Conservation (phyloP, 1,140 invertebrate genomes). For the Zaprionus ghesquierei region DNA sequence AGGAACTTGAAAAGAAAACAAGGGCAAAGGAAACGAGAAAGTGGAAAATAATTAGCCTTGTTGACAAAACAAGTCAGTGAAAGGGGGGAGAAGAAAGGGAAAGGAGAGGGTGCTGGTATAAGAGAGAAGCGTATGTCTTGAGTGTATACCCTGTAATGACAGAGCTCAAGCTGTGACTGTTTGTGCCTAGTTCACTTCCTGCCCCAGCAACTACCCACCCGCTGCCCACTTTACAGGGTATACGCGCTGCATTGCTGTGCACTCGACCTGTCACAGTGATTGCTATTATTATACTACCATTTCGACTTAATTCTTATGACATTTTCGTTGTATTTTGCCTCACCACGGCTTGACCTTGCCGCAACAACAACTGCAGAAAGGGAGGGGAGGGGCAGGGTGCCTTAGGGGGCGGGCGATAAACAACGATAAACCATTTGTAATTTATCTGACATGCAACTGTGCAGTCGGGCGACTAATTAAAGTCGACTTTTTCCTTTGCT, state of each 20-base stretch:
- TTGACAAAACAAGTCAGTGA: conserved; percentile 44
- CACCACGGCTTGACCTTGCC: conserved; percentile 59
- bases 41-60: conserved; percentile 69
- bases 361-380: background rate
- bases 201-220: too few relatives aligned
- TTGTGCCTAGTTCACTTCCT: background rate
- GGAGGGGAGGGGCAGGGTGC: background rate
- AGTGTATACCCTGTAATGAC: background rate
- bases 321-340: conserved; percentile 41
- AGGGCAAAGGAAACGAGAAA: conserved; percentile 59
- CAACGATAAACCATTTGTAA: conserved; percentile 58
- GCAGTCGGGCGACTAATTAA: conserved; percentile 63
- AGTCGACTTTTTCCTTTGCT: conserved; percentile 15
- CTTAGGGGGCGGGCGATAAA: background rate
- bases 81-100: background rate
- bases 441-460: conserved; percentile 64
- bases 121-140: background rate
- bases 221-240: background rate
- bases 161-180: background rate
- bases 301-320: conserved; percentile 45
- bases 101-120: background rate
- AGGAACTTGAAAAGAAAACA: conserved; percentile 23
- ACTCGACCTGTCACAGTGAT: conserved; percentile 1
- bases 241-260: background rate
- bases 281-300: conserved; percentile 54